Base-by-base conservation (phyloP, 2,888 invertebrate genomes). In the Agelastica alni region DNA sequence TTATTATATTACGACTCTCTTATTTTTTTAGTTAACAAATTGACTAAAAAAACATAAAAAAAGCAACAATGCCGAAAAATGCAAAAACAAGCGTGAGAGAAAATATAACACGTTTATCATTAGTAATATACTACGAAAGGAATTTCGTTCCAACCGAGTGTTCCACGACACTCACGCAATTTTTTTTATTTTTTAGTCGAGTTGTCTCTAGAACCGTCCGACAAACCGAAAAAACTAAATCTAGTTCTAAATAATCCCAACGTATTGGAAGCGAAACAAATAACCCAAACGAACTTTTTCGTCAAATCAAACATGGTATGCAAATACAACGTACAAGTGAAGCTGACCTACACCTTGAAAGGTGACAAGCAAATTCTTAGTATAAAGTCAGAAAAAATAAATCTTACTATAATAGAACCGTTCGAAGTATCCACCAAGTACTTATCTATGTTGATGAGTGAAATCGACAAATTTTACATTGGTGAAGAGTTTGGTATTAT, bases 351-450 rank as follows among this genome's bases (percentile, higher is more conserved):
- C 69, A 68, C 76, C 4, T 79, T 84, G 53, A 68, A 70, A 10
- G 63, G 69, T 43, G 69, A 70, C 31, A 69, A 69, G 55, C 67
- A 72, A 32, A 71, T 82, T 58, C 77, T 81, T 56, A 83, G 85
- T 72, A 78, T 79, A 36, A 85, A 83, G 70, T 85, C 85, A 63
- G 81, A 84, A 61, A 77, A 75, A 13, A 80, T 86, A 42, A 80
- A 80, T 63, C 78, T 88, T 51, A 78, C 84, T 56, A 83, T 87
- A 4, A 82, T 85, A 3, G 86, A 88, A 71, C 87, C 88, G 10
- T 88, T 89, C 75, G 87, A 88, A 68, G 81, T 88, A 1, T 75
- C 80, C 2, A 84, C 86, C 5, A 82, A 83, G 69, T 88, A 84
- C 77, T 80, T 84, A 57, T 83, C 86, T 4, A 79, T 81, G 70